phyloP scores from a whole-genome alignment of 2,888 invertebrate species.

The Agriopis leucophaearia region DNA sequence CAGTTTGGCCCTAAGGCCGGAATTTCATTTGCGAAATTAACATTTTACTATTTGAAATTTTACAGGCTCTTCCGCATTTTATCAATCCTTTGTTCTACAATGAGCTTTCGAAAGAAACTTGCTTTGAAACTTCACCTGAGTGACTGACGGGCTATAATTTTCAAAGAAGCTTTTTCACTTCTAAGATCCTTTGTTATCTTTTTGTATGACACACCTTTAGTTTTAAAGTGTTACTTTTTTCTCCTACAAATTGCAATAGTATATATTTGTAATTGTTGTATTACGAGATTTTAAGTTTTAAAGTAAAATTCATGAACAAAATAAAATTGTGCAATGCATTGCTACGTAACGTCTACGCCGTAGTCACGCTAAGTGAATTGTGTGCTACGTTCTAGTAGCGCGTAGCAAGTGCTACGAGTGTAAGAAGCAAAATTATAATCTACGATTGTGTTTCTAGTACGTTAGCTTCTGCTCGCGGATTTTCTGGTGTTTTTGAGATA shows the following conservation, averaged over 20 bases:
- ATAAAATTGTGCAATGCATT: not conserved
- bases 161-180: not conserved
- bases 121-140: conserved; percentile 30
- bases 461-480: too few relatives aligned
- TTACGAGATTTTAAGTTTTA: too few relatives aligned
- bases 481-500: too few relatives aligned
- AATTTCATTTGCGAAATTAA: conserved; percentile 80
- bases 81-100: conserved; percentile 10
- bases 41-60: conserved; percentile 78
- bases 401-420: not conserved
- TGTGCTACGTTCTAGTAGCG: conserved; percentile 1
- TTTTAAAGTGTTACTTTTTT: too few relatives aligned
- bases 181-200: too few relatives aligned
- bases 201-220: not conserved
- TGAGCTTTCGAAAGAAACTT: conserved; percentile 29
- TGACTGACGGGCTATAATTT: conserved; percentile 13
- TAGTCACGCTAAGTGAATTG: not conserved
- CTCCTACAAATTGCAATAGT: too few relatives aligned
- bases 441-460: too few relatives aligned
- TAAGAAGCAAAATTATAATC: too few relatives aligned
- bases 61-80: conserved; percentile 66
- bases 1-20: conserved; percentile 59
- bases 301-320: not conserved
- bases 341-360: conserved; percentile 10
- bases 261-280: too few relatives aligned